Base-by-base conservation (phyloP, 2,888 invertebrate species). In the Chrysomela aeneicollis region DNA sequence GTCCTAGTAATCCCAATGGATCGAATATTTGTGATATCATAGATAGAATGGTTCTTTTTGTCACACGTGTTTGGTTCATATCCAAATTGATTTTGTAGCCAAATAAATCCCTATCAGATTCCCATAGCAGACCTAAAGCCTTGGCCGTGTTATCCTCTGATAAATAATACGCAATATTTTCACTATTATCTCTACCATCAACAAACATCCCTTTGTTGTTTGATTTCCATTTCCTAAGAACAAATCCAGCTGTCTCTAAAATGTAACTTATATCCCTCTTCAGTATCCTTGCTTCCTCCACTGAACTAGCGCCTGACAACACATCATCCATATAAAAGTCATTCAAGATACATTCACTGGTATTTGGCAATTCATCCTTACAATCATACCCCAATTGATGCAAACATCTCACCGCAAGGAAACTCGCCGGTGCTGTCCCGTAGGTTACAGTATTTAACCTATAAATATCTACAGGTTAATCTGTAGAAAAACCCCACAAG, bases 241-340 rank as follows among this genome's bases (percentile, higher is more conserved):
- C 10, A 49, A 58, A 53, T 50, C 51, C 47, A 3, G 17, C 42
- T 12, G n/a, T 10, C 1, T n/a, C n/a, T 3, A 59, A 52, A 2
- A 47, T 49, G 17, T 26, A 1, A 17, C 22, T 21, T 30, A 61
- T n/a, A 12, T 61, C 21, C 0, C 3, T 21, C 9, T 35, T 30
- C 2, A 60, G 21, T 22, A 3, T 10, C 4, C 2, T 37, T 6
- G 22, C 50, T 21, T 50, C 17, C 22, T 55, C 21, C 6, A 60
- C 37, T 1, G 58, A 32, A 17, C 53, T 1, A 35, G 54, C 21
- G 1, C 66, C 66, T 3, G 60, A 49, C 4, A 66, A 19, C 9
- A 68, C 19, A 37, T 68, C 68, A 53, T 66, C 64, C 30, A 64
- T 54, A 18, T 66, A 66, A 18, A 66, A 68, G 37, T 66, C 55